These are phyloP conservation scores for Peribatodes rhomboidaria DNA, from an alignment of 2,888 invertebrate species.

Conservation along the genomic window DNA sequence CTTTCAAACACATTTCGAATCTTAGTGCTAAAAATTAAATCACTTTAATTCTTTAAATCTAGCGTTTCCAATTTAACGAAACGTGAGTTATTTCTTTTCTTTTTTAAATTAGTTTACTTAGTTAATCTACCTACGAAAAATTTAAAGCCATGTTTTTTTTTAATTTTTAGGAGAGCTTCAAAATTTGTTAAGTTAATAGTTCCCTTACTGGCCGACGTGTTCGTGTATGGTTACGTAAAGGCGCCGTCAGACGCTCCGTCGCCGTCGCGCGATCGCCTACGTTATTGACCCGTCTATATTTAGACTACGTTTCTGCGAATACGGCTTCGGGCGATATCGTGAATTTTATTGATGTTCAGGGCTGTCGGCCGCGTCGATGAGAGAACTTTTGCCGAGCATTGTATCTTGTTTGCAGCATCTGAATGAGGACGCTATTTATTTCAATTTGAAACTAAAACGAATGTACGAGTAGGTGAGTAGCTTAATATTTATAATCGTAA, in stretches of 20 bases:
- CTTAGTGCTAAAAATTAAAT: too few relatives aligned
- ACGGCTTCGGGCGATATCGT: constrained; percentile 40
- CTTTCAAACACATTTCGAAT: too few relatives aligned
- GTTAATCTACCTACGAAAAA: too few relatives aligned
- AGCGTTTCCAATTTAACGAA: too few relatives aligned
- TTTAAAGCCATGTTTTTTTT: too few relatives aligned
- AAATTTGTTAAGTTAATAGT: too few relatives aligned
- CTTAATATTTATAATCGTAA: too few relatives aligned
- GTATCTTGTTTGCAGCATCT: neutral
- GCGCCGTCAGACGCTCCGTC: constrained; percentile 58
- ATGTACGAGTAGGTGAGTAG: too few relatives aligned
- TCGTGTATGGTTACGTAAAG: constrained; percentile 28
- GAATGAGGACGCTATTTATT: neutral
- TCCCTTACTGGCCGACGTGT: constrained; percentile 6
- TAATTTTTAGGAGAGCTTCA: too few relatives aligned
- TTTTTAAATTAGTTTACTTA: too few relatives aligned
- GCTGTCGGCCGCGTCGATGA: constrained; percentile 18
- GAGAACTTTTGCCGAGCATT: neutral
- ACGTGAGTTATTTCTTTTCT: too few relatives aligned
- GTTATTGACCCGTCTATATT: constrained; percentile 82
- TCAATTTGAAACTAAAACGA: neutral
- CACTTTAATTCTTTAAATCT: too few relatives aligned
- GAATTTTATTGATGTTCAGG: constrained; percentile 43
- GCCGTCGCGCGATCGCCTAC: constrained; percentile 46
- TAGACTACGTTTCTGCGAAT: constrained; percentile 62